phyloP scores from a whole-genome alignment of 2,797 vertebrate genomes.

The Chromis chromis region DNA sequence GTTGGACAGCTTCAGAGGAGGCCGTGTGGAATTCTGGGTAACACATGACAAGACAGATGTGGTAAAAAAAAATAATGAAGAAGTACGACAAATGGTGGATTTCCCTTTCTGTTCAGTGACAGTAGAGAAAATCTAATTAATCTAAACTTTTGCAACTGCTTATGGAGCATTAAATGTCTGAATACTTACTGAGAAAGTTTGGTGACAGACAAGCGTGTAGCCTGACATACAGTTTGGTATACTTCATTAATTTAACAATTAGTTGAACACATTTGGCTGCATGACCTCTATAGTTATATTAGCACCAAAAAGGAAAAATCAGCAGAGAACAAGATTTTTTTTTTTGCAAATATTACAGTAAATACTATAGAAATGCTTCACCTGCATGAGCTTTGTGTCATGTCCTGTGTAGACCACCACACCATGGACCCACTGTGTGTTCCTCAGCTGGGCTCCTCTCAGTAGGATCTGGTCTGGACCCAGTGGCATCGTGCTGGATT shows the following conservation, averaged over 20 bases:
- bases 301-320: not conserved
- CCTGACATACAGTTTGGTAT: not conserved
- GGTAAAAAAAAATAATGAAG: not conserved
- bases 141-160: not conserved
- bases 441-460: conserved; percentile 96
- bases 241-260: not conserved
- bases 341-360: not conserved
- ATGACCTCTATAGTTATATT: not conserved
- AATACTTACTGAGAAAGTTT: not conserved
- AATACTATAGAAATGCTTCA: conserved; percentile 56
- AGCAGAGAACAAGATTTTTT: not conserved
- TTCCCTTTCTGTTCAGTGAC: not conserved
- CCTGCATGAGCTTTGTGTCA: conserved; percentile 99
- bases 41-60: conserved; percentile 14
- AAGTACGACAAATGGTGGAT: not conserved
- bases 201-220: not conserved
- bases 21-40: conserved; percentile 95
- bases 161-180: not conserved
- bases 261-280: not conserved
- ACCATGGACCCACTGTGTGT: conserved; percentile 98
- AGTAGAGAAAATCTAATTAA: not conserved
- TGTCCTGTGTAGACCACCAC: conserved; percentile 98
- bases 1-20: conserved; percentile 97
- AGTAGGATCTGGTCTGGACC: conserved; percentile 98
- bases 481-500: conserved; percentile 89